These are phyloP conservation scores for Osmerus eperlanus DNA, from an alignment of 2,113 vertebrate genomes.

Conservation along the genomic window DNA sequence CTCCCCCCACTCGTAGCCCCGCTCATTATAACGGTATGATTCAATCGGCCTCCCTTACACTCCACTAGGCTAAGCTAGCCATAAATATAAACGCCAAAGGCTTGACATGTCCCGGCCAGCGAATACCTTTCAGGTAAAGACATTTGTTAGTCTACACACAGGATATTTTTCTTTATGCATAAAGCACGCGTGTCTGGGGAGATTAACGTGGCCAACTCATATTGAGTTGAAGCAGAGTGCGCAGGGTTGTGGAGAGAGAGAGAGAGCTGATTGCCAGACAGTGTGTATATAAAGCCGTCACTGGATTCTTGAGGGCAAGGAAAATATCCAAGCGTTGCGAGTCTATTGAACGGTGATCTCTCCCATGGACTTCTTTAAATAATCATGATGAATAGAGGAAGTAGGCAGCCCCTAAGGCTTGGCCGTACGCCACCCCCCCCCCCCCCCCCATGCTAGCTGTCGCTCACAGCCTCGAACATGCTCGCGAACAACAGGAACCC, in stretches of 20 bases:
- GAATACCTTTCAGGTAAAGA: constrained; percentile 30
- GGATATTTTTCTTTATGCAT: constrained; percentile 44
- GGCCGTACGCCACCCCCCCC: constrained; percentile 41
- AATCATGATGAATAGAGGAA: constrained; percentile 67
- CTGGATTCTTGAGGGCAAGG: constrained; percentile 57
- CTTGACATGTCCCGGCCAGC: background rate
- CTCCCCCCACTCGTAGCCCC: background rate
- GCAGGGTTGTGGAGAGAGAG: constrained; percentile 46
- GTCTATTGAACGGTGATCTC: constrained; percentile 59
- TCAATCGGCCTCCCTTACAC: constrained; percentile 40
- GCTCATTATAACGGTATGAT: constrained; percentile 8
- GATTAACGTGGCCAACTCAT: constrained; percentile 34
- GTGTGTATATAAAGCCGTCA: constrained; percentile 70
- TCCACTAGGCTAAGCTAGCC: constrained; percentile 27
- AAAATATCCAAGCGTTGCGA: constrained; percentile 62
- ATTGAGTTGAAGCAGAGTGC: constrained; percentile 40
- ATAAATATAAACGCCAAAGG: constrained; percentile 14
- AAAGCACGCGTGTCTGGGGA: constrained; percentile 30
- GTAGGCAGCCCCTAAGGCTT: constrained; percentile 60
- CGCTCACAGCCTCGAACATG: constrained; percentile 47
- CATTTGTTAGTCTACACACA: constrained; percentile 26
- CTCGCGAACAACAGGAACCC: constrained; percentile 22
- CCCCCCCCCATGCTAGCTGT: constrained; percentile 45
- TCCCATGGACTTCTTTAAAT: constrained; percentile 61
- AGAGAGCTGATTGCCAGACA: constrained; percentile 52